Evolutionary conservation across 2,888 invertebrate genomes (phyloP).

Genomic region (Volucella inflata): DNA sequence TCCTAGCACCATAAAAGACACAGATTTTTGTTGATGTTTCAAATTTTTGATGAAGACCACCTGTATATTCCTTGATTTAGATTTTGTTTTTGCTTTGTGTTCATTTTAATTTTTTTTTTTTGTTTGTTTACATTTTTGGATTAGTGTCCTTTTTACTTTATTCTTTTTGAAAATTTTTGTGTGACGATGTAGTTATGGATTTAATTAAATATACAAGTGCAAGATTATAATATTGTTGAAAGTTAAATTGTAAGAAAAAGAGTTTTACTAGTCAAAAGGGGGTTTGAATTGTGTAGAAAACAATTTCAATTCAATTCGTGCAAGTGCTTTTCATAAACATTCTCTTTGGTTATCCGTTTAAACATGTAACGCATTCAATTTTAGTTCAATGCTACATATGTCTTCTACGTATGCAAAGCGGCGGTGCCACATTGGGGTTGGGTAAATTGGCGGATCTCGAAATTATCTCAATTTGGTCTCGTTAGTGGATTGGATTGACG

Average conservation of each 20-base stretch:
- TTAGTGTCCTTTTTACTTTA: constrained; percentile 55
- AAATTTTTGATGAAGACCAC: constrained; percentile 42
- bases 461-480: too few species aligned
- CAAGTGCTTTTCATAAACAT: too few species aligned
- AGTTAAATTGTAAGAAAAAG: neutral
- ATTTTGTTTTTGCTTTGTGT: constrained; percentile 61
- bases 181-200: constrained; percentile 63
- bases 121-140: constrained; percentile 46
- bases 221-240: constrained; percentile 41
- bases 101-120: constrained; percentile 58
- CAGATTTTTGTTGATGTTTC: constrained; percentile 18
- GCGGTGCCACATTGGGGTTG: too few species aligned
- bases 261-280: neutral
- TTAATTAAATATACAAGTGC: constrained; percentile 56
- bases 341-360: too few species aligned
- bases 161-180: constrained; percentile 43
- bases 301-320: neutral
- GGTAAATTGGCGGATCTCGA: too few species aligned
- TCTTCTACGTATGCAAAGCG: too few species aligned
- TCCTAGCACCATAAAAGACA: constrained; percentile 70
- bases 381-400: too few species aligned
- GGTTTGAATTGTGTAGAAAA: neutral
- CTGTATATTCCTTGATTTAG: constrained; percentile 58
- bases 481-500: too few species aligned
- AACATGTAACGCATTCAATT: too few species aligned